Evolutionary conservation across 2,888 invertebrate genomes (phyloP).

Genomic region (Mechanitis messenoides): DNA sequence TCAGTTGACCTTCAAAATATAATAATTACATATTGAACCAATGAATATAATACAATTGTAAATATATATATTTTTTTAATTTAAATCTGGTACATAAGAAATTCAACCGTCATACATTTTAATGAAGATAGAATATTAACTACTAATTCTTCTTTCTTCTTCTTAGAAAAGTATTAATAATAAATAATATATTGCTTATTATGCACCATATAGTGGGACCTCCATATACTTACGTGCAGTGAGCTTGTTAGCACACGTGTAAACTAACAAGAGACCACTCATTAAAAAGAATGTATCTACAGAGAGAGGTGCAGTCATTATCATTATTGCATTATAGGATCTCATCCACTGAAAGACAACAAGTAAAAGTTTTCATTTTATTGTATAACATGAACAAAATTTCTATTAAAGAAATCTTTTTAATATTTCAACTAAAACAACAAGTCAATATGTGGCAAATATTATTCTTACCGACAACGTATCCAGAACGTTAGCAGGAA

Average conservation of each 20-base stretch:
- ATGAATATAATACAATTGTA: not conserved
- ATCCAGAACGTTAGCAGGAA: conserved; percentile 11
- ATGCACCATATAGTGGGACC: not conserved
- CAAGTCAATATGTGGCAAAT: not conserved
- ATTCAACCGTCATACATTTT: no score
- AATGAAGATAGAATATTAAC: no score
- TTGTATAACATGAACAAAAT: no score
- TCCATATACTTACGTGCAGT: conserved; percentile 29
- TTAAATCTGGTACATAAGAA: no score
- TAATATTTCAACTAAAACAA: not conserved
- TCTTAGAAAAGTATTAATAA: no score
- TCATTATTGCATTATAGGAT: conserved; percentile 42
- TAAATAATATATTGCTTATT: not conserved
- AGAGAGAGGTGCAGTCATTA: conserved; percentile 48
- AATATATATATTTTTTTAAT: no score
- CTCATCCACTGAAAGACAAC: conserved; percentile 30
- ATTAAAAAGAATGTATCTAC: conserved; percentile 76
- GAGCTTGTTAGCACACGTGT: conserved; percentile 34
- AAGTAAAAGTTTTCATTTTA: no score
- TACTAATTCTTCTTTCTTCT: no score
- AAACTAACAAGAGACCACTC: conserved; percentile 37
- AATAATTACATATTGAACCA: not conserved
- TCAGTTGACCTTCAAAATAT: conserved; percentile 40
- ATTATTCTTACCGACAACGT: conserved; percentile 4
- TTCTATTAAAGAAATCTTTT: no score